Percentiles rank a stretch among this genome's conserved stretches.
These are phyloP conservation scores for Metaphire vulgaris DNA, from an alignment of 1,140 invertebrate genomes.

Conservation along the genomic window DNA sequence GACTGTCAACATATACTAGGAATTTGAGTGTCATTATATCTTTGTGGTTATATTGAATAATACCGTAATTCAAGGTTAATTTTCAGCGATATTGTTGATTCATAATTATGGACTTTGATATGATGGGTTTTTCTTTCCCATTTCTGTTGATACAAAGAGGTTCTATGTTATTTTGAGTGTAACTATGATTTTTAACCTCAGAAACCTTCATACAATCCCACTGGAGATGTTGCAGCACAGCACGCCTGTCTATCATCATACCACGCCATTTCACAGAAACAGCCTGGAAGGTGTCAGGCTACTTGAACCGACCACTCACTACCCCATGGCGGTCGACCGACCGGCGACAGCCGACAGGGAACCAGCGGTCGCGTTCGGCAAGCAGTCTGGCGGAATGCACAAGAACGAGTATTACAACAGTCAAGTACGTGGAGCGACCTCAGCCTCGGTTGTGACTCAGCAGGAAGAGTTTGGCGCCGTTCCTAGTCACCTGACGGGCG, in stretches of 20 bases:
- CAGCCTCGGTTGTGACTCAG: neutral
- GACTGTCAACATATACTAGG: too few species aligned
- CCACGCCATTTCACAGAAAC: neutral
- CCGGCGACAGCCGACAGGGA: neutral
- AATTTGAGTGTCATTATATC: too few species aligned
- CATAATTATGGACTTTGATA: too few species aligned
- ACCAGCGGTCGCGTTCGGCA: neutral
- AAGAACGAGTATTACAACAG: conserved; percentile 1
- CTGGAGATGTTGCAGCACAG: neutral
- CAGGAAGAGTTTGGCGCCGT: neutral
- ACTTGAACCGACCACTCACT: neutral
- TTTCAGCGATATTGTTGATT: too few species aligned
- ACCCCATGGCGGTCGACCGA: neutral
- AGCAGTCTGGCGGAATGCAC: neutral
- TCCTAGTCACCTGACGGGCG: neutral
- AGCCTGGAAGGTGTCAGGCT: neutral
- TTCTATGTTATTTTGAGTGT: too few species aligned
- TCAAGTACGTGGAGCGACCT: neutral
- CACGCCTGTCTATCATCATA: neutral
- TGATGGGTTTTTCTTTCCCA: too few species aligned
- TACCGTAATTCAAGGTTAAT: too few species aligned
- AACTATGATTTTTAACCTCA: too few species aligned
- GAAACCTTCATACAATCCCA: neutral
- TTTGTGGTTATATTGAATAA: too few species aligned
- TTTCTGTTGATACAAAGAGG: too few species aligned